phyloP scores from a whole-genome alignment of 2,797 vertebrate species.

The Spatula versicolor region DNA sequence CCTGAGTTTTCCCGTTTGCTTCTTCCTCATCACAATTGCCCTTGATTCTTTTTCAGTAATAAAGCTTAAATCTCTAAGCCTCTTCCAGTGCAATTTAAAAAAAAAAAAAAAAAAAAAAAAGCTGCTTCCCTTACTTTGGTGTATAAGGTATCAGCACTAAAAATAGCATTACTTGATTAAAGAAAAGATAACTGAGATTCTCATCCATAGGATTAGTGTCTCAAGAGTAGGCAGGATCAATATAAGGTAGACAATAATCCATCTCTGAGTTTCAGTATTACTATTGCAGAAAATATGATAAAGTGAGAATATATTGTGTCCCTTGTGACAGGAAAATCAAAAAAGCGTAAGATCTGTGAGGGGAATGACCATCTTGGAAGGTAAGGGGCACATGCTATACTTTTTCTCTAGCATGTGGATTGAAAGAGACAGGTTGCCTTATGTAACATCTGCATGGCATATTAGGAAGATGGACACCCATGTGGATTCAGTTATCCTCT shows the following conservation, averaged over 20 bases:
- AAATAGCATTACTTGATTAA: constrained; percentile 41
- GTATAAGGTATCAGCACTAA: background rate
- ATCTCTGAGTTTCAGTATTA: background rate
- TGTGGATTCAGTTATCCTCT: background rate
- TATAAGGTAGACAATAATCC: constrained; percentile 35
- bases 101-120: background rate
- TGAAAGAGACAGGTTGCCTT: background rate
- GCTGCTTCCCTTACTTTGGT: background rate
- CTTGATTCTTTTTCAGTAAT: constrained; percentile 20
- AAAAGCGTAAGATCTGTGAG: constrained; percentile 1
- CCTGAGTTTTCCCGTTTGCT: background rate
- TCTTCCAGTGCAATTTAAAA: background rate
- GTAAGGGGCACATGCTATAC: background rate
- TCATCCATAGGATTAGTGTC: constrained; percentile 30
- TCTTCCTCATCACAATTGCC: background rate
- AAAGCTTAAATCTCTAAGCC: background rate
- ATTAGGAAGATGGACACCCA: background rate
- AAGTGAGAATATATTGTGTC: background rate
- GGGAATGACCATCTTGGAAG: background rate
- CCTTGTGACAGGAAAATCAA: background rate
- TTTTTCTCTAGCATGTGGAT: background rate
- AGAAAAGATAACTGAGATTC: constrained; percentile 31
- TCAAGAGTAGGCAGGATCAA: constrained; percentile 14
- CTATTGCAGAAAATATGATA: constrained; percentile 9
- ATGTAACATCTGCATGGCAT: background rate